Evolutionary conservation across 2,888 invertebrate genomes (phyloP).

Genomic region (Pogonocherus hispidulus): DNA sequence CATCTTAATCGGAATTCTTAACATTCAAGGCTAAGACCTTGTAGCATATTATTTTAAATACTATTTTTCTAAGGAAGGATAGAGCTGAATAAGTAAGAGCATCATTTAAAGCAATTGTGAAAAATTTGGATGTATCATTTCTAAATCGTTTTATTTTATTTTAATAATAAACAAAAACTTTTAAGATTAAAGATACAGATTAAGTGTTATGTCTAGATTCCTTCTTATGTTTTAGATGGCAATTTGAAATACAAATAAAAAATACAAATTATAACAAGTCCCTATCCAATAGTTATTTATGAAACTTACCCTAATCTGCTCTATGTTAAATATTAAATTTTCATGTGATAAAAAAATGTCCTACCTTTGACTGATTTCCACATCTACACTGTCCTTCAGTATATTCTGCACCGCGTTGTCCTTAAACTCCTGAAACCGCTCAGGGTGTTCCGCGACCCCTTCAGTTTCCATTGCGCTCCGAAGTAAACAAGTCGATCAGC

Average conservation of each 20-base stretch:
- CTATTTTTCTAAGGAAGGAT: neutral
- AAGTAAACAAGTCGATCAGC: conserved; percentile 3
- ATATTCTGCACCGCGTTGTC: conserved; percentile 59
- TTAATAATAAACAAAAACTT: neutral
- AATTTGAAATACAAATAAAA: no score
- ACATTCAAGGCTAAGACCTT: neutral
- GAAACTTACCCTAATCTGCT: no score
- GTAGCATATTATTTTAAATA: neutral
- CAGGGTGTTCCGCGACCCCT: conserved; percentile 31
- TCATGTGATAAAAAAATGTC: no score
- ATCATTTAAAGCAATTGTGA: no score
- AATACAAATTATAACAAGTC: no score
- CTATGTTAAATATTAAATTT: no score
- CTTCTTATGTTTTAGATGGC: no score
- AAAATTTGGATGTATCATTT: no score
- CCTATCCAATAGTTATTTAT: no score
- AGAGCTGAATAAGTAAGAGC: no score
- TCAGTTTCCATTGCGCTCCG: conserved; percentile 42
- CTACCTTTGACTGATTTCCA: conserved; percentile 52
- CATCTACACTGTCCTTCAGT: conserved; percentile 56
- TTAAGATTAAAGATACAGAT: neutral
- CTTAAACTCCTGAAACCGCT: conserved; percentile 41
- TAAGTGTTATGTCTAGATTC: no score
- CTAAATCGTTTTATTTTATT: no score
- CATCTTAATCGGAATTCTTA: neutral